phyloP scores from a whole-genome alignment of 2,113 vertebrate species.

The Todiramphus saurophagus region DNA sequence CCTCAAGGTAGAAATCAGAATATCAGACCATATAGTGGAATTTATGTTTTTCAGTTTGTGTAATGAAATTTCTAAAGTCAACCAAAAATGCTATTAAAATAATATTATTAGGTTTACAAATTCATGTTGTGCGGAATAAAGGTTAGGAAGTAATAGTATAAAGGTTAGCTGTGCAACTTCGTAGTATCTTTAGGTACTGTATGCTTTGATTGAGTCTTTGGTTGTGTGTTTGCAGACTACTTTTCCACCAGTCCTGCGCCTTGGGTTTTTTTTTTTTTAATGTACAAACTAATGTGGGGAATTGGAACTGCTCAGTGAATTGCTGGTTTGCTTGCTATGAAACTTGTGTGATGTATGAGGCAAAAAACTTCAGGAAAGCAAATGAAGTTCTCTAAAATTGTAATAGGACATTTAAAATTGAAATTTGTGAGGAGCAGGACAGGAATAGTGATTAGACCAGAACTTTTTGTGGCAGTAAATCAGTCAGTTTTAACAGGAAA shows the following conservation, averaged over 20 bases:
- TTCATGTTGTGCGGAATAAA: background rate
- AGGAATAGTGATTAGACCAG: background rate
- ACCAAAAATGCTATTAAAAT: background rate
- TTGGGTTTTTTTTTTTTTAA: background rate
- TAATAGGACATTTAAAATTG: background rate
- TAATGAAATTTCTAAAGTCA: background rate
- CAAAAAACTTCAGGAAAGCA: background rate
- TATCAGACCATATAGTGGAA: background rate
- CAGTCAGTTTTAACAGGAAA: background rate
- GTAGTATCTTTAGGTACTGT: background rate
- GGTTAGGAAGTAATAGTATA: background rate
- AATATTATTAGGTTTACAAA: background rate
- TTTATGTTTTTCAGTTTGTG: background rate
- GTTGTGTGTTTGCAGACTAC: background rate
- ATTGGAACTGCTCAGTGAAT: background rate
- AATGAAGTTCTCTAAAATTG: background rate
- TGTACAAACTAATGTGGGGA: background rate
- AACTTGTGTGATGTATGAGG: background rate
- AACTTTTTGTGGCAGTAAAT: background rate
- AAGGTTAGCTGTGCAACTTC: background rate
- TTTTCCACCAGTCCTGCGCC: background rate
- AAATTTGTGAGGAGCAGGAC: background rate
- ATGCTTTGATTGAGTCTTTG: background rate
- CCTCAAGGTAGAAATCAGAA: background rate
- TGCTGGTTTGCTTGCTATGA: background rate